Conservation (phyloP, 37 sponge, comb jelly and placozoan genomes). For the Oscarella lobularis region DNA sequence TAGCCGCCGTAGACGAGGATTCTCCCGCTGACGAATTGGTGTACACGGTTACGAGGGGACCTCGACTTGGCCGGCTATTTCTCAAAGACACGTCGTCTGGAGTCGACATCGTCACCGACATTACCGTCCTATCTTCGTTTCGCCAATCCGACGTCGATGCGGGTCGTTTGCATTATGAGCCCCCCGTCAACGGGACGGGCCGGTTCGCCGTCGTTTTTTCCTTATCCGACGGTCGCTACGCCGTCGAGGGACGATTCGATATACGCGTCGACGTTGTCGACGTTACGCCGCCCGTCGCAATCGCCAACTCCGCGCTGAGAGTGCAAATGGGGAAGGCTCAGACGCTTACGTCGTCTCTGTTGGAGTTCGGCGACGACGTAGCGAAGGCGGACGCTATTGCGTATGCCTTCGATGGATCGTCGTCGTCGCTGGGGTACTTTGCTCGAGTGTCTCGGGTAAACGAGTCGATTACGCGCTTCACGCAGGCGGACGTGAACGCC, state of each 20-base stretch:
- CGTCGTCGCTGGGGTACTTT: constrained; percentile 1
- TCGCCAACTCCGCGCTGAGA: background rate
- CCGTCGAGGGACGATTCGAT: background rate
- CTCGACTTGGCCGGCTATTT: background rate
- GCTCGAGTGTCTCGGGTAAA: background rate
- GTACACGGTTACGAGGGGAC: background rate
- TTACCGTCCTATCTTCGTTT: too few relatives aligned
- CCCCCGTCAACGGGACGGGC: background rate
- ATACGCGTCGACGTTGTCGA: background rate
- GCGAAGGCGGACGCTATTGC: background rate
- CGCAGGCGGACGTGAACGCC: background rate
- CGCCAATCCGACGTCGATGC: background rate
- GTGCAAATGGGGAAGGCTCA: background rate
- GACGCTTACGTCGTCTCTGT: background rate
- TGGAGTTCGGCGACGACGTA: background rate
- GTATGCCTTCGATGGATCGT: background rate
- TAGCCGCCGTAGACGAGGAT: background rate
- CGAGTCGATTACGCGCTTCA: background rate
- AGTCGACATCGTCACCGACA: too few relatives aligned
- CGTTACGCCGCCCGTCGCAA: background rate
- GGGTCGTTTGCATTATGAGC: background rate
- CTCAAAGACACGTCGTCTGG: too few relatives aligned
- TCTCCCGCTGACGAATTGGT: background rate
- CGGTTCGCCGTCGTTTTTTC: background rate
- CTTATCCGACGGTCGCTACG: background rate